Percentiles rank a stretch among this genome's conserved stretches.
phyloP scores from a whole-genome alignment of 2,113 vertebrate species.

The Lophius piscatorius region DNA sequence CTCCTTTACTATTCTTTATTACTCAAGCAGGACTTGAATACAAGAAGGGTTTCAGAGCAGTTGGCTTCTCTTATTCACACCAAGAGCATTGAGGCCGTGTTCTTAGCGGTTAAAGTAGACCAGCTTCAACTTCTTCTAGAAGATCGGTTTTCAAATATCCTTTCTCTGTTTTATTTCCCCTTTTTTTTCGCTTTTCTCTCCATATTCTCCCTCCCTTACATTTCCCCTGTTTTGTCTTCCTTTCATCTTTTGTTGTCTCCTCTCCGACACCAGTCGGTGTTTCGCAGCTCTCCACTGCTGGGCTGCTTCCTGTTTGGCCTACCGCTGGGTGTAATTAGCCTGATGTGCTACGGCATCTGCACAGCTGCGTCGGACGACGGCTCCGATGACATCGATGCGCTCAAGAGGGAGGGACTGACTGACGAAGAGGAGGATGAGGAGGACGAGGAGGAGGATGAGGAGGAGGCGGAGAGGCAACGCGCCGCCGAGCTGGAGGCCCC shows the following conservation, averaged over 20 bases:
- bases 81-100: no score
- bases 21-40: no score
- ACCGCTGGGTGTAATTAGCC: conserved; percentile 96
- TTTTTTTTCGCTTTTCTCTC: not conserved
- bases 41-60: no score
- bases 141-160: conserved; percentile 2
- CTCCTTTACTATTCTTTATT: not conserved
- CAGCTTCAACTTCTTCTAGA: not conserved
- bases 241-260: conserved; percentile 12
- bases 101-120: not conserved
- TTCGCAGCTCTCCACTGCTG: conserved; percentile 94
- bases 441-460: conserved; percentile 58
- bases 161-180: not conserved
- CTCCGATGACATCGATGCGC: conserved; percentile 79
- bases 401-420: conserved; percentile 82
- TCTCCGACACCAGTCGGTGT: conserved; percentile 87
- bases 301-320: conserved; percentile 98
- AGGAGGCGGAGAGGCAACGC: conserved; percentile 77
- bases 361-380: conserved; percentile 90
- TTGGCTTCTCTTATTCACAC: conserved; percentile 20
- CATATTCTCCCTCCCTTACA: not conserved
- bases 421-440: conserved; percentile 86
- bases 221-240: not conserved
- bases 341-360: conserved; percentile 99
- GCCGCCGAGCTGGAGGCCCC: conserved; percentile 75